Conservation (phyloP, 1,140 invertebrate genomes). For the Leptinotarsa texana region DNA sequence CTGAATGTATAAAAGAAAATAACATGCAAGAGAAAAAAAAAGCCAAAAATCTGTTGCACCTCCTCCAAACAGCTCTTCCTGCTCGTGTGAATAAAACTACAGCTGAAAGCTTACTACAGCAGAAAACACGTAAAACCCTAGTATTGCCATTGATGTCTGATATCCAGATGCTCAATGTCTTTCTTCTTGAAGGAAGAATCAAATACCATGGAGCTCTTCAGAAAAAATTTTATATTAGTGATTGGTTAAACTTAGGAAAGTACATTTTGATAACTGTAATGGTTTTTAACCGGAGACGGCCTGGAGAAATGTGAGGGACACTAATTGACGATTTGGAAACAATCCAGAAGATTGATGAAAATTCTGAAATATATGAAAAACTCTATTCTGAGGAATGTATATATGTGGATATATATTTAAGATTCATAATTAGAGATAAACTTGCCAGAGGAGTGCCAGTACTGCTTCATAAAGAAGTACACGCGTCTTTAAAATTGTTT, state of each 20-base stretch:
- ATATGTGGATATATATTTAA: neutral
- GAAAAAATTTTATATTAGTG: neutral
- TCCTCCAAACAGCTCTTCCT: neutral
- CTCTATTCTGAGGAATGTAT: neutral
- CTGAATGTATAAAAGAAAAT: conserved; percentile 5
- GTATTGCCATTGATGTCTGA: neutral
- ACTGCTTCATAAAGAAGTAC: neutral
- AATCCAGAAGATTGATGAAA: conserved; percentile 3
- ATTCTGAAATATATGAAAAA: conserved; percentile 5
- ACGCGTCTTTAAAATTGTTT: neutral
- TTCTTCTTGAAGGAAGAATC: neutral
- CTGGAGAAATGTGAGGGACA: neutral
- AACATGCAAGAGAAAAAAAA: neutral
- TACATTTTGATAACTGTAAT: no score
- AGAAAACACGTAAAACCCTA: neutral
- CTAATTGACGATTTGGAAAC: neutral
- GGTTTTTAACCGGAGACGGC: neutral
- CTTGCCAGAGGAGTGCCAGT: conserved; percentile 1
- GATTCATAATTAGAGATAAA: neutral
- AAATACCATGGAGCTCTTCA: neutral
- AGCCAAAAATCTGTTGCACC: neutral
- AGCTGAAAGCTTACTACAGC: neutral
- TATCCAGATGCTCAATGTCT: neutral
- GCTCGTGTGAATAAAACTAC: neutral
- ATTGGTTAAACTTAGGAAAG: neutral